Evolutionary conservation across 1,140 invertebrate genomes (phyloP).

Genomic region (Nasonia longicornis): DNA sequence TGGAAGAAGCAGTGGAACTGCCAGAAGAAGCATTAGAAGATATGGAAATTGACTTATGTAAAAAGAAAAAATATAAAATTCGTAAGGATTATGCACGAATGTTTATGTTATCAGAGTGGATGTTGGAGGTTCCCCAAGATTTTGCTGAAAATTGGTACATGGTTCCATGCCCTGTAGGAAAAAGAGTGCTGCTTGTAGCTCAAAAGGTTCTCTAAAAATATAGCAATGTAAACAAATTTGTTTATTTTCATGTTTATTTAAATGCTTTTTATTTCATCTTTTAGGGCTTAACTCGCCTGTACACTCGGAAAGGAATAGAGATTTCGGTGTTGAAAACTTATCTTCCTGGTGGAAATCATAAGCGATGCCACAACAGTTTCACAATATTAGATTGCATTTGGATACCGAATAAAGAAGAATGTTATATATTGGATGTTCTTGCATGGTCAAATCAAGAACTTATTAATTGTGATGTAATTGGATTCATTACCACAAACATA

Average conservation of each 20-base stretch:
- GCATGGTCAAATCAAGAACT: conserved; percentile 84
- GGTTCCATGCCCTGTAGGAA: conserved; percentile 85
- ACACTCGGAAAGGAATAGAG: conserved; percentile 76
- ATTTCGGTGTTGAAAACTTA: conserved; percentile 73
- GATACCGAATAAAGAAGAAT: conserved; percentile 72
- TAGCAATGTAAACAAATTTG: not conserved
- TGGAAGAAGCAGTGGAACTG: conserved; percentile 57
- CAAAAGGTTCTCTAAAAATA: conserved; percentile 68
- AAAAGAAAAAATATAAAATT: conserved; percentile 44
- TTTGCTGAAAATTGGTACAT: conserved; percentile 85
- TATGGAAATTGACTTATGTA: conserved; percentile 54
- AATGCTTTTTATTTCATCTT: not conserved
- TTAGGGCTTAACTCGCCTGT: conserved; percentile 80
- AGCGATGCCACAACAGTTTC: conserved; percentile 60
- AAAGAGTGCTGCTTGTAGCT: conserved; percentile 82
- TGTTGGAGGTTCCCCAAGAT: conserved; percentile 85
- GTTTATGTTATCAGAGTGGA: conserved; percentile 92
- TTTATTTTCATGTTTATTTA: not conserved
- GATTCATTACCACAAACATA: conserved; percentile 19
- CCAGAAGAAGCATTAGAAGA: conserved; percentile 57
- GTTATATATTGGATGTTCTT: conserved; percentile 86
- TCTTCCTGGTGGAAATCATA: conserved; percentile 81
- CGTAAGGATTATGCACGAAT: conserved; percentile 58
- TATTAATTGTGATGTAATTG: conserved; percentile 82
- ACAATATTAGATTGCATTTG: conserved; percentile 88